A percentile compares a stretch with the other conserved stretches of the same genome.
phyloP scores from a whole-genome alignment of 2,797 vertebrate genomes.

The Balearica regulorum region DNA sequence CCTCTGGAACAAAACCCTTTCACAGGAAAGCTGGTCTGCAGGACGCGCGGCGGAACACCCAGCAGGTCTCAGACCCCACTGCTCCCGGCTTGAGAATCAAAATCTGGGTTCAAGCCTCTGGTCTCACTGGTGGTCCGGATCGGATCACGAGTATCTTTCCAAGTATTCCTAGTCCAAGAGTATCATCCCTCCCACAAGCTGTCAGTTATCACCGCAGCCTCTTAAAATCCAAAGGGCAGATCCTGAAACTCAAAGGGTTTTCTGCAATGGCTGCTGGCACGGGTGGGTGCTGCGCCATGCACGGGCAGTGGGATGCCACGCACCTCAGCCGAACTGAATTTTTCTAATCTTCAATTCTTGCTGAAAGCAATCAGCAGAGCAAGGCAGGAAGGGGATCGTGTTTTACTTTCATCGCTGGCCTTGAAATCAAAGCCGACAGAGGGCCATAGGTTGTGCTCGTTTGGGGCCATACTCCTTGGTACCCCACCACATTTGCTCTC shows the following conservation, averaged over 20 bases:
- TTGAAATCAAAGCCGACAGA: neutral
- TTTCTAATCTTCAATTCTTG: neutral
- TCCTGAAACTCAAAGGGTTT: neutral
- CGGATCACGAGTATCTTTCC: neutral
- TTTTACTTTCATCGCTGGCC: neutral
- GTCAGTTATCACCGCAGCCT: neutral
- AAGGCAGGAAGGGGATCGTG: neutral
- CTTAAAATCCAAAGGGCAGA: neutral
- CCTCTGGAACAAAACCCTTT: neutral
- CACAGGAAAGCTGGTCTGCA: neutral
- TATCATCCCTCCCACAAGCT: neutral
- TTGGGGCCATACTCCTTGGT: neutral
- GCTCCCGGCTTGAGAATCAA: neutral
- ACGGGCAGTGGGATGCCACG: too few species aligned
- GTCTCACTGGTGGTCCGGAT: neutral
- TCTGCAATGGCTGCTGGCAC: neutral
- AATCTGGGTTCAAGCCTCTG: neutral
- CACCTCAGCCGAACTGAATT: accelerated
- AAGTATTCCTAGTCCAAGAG: neutral
- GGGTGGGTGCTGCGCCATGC: too few species aligned
- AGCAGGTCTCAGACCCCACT: neutral
- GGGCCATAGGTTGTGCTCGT: neutral
- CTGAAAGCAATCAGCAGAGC: neutral
- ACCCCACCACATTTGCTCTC: neutral
- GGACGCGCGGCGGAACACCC: accelerated